These are phyloP conservation scores for Emys orbicularis DNA, from an alignment of 2,797 vertebrate genomes.

Conservation along the genomic window DNA sequence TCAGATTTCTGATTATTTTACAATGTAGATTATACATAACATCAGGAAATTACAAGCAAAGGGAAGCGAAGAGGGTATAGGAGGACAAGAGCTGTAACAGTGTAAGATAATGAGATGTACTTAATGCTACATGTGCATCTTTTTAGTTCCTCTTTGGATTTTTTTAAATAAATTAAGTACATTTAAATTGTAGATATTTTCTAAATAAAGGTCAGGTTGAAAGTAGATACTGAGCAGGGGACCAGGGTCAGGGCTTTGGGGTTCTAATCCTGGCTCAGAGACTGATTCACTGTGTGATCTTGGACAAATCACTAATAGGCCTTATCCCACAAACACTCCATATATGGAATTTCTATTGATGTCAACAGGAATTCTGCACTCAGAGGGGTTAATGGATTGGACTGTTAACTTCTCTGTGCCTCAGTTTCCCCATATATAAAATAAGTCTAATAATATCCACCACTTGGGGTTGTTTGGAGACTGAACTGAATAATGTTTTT, in stretches of 20 bases:
- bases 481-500: neutral
- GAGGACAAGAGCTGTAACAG: neutral
- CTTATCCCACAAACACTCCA: neutral
- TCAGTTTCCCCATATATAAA: conserved; percentile 7
- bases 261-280: neutral
- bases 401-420: neutral
- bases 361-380: neutral
- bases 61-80: conserved; percentile 1
- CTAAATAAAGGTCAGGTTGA: conserved; percentile 10
- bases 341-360: neutral
- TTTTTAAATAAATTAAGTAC: neutral
- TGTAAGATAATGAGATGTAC: neutral
- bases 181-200: neutral
- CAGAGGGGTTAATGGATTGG: neutral
- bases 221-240: neutral
- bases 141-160: neutral
- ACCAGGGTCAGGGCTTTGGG: neutral
- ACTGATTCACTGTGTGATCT: neutral
- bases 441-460: neutral
- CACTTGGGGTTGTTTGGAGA: neutral
- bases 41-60: neutral
- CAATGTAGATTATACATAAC: neutral
- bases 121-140: neutral
- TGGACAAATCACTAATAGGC: neutral
- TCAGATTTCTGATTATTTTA: neutral